Percentiles rank a stretch among this genome's conserved stretches.
Evolutionary conservation across 2,888 invertebrate species (phyloP).

Genomic region (Tanypteryx hageni): DNA sequence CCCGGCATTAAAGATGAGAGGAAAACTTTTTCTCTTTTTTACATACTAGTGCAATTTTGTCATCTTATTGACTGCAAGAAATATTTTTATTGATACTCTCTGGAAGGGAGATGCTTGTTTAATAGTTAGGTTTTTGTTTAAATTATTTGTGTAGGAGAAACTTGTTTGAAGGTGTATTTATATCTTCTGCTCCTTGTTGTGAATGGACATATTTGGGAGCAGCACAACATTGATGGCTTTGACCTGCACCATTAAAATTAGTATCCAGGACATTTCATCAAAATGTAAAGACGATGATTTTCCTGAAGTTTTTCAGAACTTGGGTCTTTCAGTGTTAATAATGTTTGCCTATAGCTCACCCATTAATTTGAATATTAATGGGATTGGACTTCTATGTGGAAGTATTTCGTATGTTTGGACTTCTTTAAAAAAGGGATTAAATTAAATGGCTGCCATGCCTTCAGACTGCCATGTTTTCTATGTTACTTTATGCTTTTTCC

Average conservation of each 20-base stretch:
- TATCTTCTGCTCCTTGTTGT: slow-evolving; percentile 39
- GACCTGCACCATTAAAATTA: slow-evolving; percentile 29
- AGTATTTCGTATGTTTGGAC: slow-evolving; percentile 30
- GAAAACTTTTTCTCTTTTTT: slow-evolving; percentile 6
- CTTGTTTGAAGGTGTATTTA: slow-evolving; percentile 28
- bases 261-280: slow-evolving; percentile 22
- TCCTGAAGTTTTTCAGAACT: slow-evolving; percentile 14
- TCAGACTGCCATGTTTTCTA: slow-evolving; percentile 37
- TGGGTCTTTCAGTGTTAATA: slow-evolving; percentile 14
- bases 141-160: slow-evolving; percentile 53
- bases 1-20: background rate
- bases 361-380: background rate
- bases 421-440: slow-evolving; percentile 14
- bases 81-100: slow-evolving; percentile 38
- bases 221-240: slow-evolving; percentile 12
- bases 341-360: slow-evolving; percentile 8
- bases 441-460: slow-evolving; percentile 8
- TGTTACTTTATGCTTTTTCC: slow-evolving; percentile 48
- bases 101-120: slow-evolving; percentile 47
- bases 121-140: slow-evolving; percentile 54
- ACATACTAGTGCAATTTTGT: slow-evolving; percentile 55
- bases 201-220: slow-evolving; percentile 28
- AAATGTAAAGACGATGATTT: slow-evolving; percentile 14
- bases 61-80: slow-evolving; percentile 39
- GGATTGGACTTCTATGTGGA: background rate